Evolutionary conservation across 2,113 vertebrate species (phyloP), one percentile per base, ranked within the genome.

Genomic region (Triplophysa siluroides): DNA sequence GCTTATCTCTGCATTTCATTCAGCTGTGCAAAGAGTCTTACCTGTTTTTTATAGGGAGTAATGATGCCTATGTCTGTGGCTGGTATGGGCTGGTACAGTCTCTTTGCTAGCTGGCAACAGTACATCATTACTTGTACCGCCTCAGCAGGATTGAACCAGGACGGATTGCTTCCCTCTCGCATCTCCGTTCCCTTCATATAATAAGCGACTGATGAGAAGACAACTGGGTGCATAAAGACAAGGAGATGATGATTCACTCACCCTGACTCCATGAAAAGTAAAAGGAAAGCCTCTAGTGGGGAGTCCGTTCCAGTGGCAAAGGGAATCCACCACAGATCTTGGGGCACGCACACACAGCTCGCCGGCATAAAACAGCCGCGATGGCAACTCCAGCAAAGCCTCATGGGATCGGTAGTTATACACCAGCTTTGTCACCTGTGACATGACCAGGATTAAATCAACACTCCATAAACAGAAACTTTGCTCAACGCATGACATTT

Each of bases 341-440:
- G 94, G 90, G 1, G 95, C 94, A 71, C 93, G 94, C 62, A 92
- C 92, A 71, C 92, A 91, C 5, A 98, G 88, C 65, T 98, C 96
- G 0, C 88, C 92, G 26, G 93, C 88, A 76, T 99, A 99, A 87
- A 99, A 99, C 3, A 99, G 92, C 52, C 91, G 92, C 1, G 96
- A 98, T 0, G 98, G 96, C 84, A 98, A 90, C 0, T 88, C 80
- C 83, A 99, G 89, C 90, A 99, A 81, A 0, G 91, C 91, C 14
- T 95, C 89, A 60, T 98, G 98, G 0, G 96, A 97, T 13, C 96
- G 91, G 90, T 99, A 99, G 90, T 98, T 99, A 88, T 95, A 97
- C 16, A 95, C 84, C 0, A 99, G 93, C 82, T 98, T 98, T 0
- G 96, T 98, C 76, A 98, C 94, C 98, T 99, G 88, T 1, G 78